phyloP scores from a whole-genome alignment of 1,140 invertebrate genomes.

The Apis mellifera region Amel_HAv3.1 CM009932.2:7039501-7040000 shows the following conservation, averaged over 20 bases:
- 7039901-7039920: background rate
- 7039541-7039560: background rate
- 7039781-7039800: slow-evolving; percentile 15
- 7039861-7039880: background rate
- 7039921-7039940: too few relatives aligned
- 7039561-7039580: background rate
- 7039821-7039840: background rate
- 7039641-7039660: background rate
- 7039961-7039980: too few relatives aligned
- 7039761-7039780: slow-evolving; percentile 12
- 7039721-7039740: slow-evolving; percentile 18
- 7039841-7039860: too few relatives aligned
- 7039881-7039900: background rate
- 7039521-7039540: background rate
- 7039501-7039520: background rate
- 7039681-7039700: slow-evolving; percentile 4
- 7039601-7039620: background rate
- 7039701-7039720: slow-evolving; percentile 26
- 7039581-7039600: background rate
- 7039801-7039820: slow-evolving; percentile 5
- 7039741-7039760: slow-evolving; percentile 5
- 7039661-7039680: background rate
- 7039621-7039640: background rate
- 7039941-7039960: too few relatives aligned
- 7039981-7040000: background rate